Evolutionary conservation across 2,888 invertebrate genomes (phyloP).

Genomic region (Eristalinus aeneus): DNA sequence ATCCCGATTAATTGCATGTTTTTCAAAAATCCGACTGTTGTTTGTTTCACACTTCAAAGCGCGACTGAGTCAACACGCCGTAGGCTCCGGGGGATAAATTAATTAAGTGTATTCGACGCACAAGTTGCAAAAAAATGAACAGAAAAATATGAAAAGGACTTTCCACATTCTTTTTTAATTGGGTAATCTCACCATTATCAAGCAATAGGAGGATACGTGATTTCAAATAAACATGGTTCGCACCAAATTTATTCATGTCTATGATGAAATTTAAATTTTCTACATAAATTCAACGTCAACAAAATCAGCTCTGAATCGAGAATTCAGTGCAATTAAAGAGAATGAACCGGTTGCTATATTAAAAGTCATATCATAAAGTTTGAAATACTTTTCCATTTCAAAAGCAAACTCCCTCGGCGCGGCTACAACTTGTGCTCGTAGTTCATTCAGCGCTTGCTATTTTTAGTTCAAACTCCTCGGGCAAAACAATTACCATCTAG

Average conservation of each 20-base stretch:
- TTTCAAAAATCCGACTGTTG: not conserved
- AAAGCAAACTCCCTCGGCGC: not conserved
- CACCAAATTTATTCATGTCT: not conserved
- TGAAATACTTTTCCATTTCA: not conserved
- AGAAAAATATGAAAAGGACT: not conserved
- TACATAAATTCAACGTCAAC: not conserved
- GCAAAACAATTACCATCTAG: constrained; percentile 12
- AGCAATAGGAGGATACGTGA: not conserved
- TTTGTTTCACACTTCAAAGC: not conserved
- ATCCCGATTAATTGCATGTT: not conserved
- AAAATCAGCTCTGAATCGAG: not conserved
- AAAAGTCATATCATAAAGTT: not conserved
- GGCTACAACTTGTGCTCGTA: not conserved
- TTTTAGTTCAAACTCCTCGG: not conserved
- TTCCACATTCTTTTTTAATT: not conserved
- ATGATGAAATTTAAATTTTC: not conserved
- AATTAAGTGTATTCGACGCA: not conserved
- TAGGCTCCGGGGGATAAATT: not conserved
- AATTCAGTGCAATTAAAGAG: not conserved
- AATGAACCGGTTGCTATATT: not conserved
- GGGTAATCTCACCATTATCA: not conserved
- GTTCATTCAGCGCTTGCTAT: not conserved
- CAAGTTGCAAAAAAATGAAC: not conserved
- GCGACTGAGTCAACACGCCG: not conserved
- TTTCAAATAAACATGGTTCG: not conserved